phyloP scores from a whole-genome alignment of 2,888 invertebrate genomes.

The Tuta absoluta region DNA sequence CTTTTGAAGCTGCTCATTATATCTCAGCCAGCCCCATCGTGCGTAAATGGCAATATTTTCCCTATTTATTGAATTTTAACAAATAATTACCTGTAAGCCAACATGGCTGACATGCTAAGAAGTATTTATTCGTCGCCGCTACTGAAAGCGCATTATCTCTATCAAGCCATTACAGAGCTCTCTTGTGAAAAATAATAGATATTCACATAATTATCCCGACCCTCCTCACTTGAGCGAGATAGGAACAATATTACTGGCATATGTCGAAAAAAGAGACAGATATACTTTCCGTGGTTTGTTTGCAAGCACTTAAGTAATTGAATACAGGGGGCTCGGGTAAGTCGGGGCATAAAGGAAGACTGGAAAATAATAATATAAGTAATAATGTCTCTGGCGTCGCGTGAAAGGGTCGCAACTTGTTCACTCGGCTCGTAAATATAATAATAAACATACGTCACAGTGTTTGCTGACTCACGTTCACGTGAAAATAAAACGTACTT shows the following conservation, averaged over 20 bases:
- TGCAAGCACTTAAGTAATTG: conserved; percentile 78
- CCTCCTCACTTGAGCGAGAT: conserved; percentile 50
- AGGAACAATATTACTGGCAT: conserved; percentile 37
- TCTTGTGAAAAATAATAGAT: conserved; percentile 78
- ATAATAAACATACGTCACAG: conserved; percentile 48
- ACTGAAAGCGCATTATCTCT: conserved; percentile 67
- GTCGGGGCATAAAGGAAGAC: conserved; percentile 65
- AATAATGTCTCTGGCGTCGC: conserved; percentile 57
- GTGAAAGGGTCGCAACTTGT: conserved; percentile 56
- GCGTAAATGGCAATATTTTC: too few relatives aligned
- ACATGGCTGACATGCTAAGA: conserved; percentile 57
- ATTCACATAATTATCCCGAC: conserved; percentile 74
- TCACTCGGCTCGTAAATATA: conserved; percentile 54
- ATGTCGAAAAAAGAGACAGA: conserved; percentile 52
- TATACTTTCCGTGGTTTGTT: conserved; percentile 53
- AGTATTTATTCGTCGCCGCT: conserved; percentile 50
- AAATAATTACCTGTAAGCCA: conserved; percentile 64
- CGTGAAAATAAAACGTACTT: not conserved
- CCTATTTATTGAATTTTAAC: conserved; percentile 64
- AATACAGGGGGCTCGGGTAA: conserved; percentile 68
- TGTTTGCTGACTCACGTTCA: conserved; percentile 37
- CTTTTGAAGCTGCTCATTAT: conserved; percentile 15
- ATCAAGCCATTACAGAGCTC: conserved; percentile 67
- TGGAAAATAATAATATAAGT: conserved; percentile 72
- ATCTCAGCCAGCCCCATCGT: not conserved